Evolutionary conservation across 2,113 vertebrate species (phyloP).

Genomic region (Helogale parvula): DNA sequence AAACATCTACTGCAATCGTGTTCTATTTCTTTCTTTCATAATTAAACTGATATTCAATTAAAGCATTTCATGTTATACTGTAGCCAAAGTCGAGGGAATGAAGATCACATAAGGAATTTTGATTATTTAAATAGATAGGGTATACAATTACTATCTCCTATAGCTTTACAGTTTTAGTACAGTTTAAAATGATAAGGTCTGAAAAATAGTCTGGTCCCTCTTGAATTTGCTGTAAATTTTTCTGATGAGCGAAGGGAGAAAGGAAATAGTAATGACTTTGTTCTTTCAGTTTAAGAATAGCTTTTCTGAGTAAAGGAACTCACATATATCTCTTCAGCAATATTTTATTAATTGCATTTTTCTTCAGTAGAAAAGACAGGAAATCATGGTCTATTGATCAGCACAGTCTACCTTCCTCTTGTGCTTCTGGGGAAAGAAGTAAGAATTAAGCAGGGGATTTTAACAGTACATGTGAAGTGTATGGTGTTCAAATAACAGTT

Average conservation of each 20-base stretch:
- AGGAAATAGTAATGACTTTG: slow-evolving; percentile 84
- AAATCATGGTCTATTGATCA: slow-evolving; percentile 83
- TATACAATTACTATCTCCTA: background rate
- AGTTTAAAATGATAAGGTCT: slow-evolving; percentile 69
- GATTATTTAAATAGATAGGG: background rate
- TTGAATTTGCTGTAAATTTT: slow-evolving; percentile 83
- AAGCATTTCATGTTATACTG: background rate
- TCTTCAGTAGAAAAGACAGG: slow-evolving; percentile 76
- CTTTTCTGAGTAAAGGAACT: slow-evolving; percentile 83
- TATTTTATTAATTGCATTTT: slow-evolving; percentile 83
- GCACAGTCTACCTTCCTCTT: slow-evolving; percentile 69
- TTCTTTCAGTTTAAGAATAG: slow-evolving; percentile 82
- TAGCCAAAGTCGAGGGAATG: background rate
- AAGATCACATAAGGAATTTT: background rate
- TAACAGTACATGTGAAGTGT: slow-evolving; percentile 7
- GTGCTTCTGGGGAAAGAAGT: slow-evolving; percentile 54
- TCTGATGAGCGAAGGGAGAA: slow-evolving; percentile 79
- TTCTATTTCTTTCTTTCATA: background rate
- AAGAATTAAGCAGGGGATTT: slow-evolving; percentile 56
- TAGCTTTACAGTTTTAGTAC: background rate
- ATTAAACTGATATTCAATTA: background rate
- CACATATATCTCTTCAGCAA: slow-evolving; percentile 78
- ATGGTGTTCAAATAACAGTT: slow-evolving; percentile 46
- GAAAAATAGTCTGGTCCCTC: slow-evolving; percentile 79
- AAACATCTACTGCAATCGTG: background rate